A percentile compares a stretch with the other conserved stretches of the same genome.
These are phyloP conservation scores for Ciconia boyciana DNA, from an alignment of 2,113 vertebrate genomes.

Conservation along the genomic window DNA sequence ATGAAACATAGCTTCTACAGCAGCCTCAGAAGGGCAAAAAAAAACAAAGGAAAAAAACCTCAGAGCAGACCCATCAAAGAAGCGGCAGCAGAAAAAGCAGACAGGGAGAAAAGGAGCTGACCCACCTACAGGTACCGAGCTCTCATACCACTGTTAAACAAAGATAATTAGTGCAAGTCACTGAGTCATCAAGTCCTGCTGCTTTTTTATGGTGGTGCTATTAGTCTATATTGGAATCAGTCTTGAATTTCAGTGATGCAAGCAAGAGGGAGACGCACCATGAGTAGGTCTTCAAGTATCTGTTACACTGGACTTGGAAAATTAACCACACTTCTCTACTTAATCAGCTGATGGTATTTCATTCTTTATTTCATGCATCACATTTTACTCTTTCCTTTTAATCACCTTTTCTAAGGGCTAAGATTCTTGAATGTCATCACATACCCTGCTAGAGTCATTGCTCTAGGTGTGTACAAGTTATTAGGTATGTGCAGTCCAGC, in stretches of 20 bases:
- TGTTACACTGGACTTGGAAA: not conserved
- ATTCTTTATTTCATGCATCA: not conserved
- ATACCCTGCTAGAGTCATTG: not conserved
- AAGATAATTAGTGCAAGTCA: not conserved
- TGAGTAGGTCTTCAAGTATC: not conserved
- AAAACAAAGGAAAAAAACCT: not conserved
- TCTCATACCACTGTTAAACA: not conserved
- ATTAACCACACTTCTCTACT: not conserved
- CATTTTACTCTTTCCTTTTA: not conserved
- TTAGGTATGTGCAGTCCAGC: not conserved
- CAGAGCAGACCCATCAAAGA: not conserved
- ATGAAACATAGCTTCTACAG: not conserved
- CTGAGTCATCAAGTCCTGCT: not conserved
- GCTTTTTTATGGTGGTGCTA: not conserved
- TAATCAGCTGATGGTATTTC: not conserved
- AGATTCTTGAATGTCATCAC: not conserved
- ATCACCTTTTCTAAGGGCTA: not conserved
- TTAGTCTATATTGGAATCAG: not conserved
- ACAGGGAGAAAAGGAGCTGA: not conserved
- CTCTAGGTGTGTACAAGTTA: not conserved
- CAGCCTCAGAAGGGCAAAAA: not conserved
- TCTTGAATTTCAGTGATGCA: not conserved
- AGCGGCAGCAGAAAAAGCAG: not conserved
- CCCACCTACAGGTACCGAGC: not conserved
- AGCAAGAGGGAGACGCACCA: not conserved